Evolutionary conservation across 2,113 vertebrate genomes (phyloP), one percentile per base, ranked within the genome.

Genomic region (Elephas maximus): DNA sequence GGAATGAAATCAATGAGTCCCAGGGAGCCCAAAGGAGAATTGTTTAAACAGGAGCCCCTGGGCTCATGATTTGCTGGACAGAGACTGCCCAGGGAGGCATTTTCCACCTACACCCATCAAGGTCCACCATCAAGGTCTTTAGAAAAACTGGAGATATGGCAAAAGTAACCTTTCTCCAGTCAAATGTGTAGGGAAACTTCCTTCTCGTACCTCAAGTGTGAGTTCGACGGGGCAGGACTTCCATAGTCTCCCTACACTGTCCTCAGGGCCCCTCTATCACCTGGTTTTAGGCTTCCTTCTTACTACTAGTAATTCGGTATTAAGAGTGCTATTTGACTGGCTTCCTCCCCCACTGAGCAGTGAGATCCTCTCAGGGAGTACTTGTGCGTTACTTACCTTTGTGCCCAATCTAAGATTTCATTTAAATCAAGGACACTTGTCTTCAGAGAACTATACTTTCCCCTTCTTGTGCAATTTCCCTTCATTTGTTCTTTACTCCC

Each of bases 351-450:
- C 21, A n/a, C 1, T 1, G 33, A 23, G 33, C 57, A 53, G 10
- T 2, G 20, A 33, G 62, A 15, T 26, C 62, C 45, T 85, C 21
- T 28, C 6, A 1, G 21, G 62, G 65, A 12, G 44, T 20, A 6
- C 6, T 9, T 10, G 18, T 8, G 8, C 18, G 5, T 18, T 7
- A 1, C 26, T 44, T 24, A 10, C 3, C 18, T 11, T 23, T 14
- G 33, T 7, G 33, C 7, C 11, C 24, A 6, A 11, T 17, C 78
- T 20, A 0, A 44, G 18, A 18, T 53, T 2, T 3, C 6, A 48
- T 48, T 48, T 1, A 18, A 4, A 23, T 24, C 14, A 6, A 28
- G 41, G 53, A 71, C 0, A 14, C 30, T n/a, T 28, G 0, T 24
- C 2, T 30, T 24, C 24, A 1, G 5, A 83, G 44, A n/a, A 53